Base-by-base conservation (phyloP, 92 coral and sea anemone species). In the Porites lobata region DNA sequence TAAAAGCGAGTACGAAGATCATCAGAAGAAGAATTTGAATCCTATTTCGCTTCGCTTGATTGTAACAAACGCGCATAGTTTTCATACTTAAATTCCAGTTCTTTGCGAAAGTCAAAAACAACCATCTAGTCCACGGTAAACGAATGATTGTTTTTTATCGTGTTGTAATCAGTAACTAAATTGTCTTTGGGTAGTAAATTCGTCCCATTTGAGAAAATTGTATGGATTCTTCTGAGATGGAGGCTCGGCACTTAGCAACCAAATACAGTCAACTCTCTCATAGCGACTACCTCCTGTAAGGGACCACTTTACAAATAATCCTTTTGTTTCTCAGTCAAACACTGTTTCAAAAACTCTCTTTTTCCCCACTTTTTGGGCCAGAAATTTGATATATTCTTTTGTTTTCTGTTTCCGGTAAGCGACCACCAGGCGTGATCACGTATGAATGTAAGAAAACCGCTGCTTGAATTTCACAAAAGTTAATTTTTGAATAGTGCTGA, bases 31-130 rank as follows among this genome's bases (percentile, higher is more conserved):
- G 62, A 65, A 77, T 18, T 4, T 85, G 84, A 7, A 50, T 22
- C 19, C 29, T 85, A 11, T 70, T 85, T 19, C 84, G 52, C 79
- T 77, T 76, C 54, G 17, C 5, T 21, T 78, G 82, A 66, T 78
- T 76, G 7, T 67, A 85, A 29, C 75, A 85, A 10, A 85, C 67
- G 52, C 77, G 77, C 50, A 18, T 1, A 57, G 65, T 57, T 26
- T 59, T 69, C 84, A 85, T 67, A 65, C 57, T 65, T 6, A 67
- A 65, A 18, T n/a, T 75, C 3, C 3, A 22, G 9, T 64, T 21
- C 80, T 85, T 69, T 50, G 32, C 19, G 50, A 21, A 82, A 72
- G 0, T 69, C 50, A 3, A 43, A 66, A 26, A 6, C 64, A 53
- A 38, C 59, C 50, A 9, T 8, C 0, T 20, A 73, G 5, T 29